phyloP scores from a whole-genome alignment of 2,113 vertebrate genomes.

The Apodemus sylvaticus region DNA sequence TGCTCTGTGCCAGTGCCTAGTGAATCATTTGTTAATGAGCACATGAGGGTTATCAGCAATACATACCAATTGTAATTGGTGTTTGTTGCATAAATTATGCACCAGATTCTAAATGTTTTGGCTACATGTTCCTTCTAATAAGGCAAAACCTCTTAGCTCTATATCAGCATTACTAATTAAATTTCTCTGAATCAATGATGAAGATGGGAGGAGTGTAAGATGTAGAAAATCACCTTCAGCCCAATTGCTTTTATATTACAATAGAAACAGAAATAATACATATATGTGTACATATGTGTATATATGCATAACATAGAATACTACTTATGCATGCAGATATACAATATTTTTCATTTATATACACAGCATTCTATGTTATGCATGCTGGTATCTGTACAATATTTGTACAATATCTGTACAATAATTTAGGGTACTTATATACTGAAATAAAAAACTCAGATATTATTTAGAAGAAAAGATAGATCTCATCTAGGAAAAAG shows the following conservation, averaged over 20 bases:
- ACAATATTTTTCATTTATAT: no score
- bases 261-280: background rate
- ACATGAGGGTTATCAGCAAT: background rate
- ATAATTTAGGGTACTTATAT: background rate
- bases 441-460: background rate
- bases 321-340: no score
- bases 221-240: background rate
- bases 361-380: background rate
- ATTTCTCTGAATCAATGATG: background rate
- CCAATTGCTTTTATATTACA: conserved; percentile 12
- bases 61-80: background rate
- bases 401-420: background rate
- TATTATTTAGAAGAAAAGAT: background rate
- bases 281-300: no score
- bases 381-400: background rate
- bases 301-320: no score
- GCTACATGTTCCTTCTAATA: background rate
- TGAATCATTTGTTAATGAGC: background rate
- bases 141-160: background rate
- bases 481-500: background rate
- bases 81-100: background rate
- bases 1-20: background rate
- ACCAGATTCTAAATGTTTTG: background rate
- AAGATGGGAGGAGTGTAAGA: background rate
- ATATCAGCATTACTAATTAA: background rate